Percentiles rank a stretch among this genome's conserved stretches.
Evolutionary conservation across 2,888 invertebrate genomes (phyloP).

Genomic region (Dolomedes plantarius): DNA sequence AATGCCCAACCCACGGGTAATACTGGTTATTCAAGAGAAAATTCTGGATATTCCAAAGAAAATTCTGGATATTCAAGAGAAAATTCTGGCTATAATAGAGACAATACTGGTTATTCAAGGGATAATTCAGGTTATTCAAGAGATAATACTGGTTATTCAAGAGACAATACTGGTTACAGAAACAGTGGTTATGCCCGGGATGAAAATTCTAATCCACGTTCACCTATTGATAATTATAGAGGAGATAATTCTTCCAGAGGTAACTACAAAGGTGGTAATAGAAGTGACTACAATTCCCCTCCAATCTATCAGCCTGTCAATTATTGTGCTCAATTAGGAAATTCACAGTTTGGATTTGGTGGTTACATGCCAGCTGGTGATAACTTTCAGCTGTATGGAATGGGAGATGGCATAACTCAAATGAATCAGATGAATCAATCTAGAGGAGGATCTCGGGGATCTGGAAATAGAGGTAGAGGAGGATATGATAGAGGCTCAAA

Average conservation of each 20-base stretch:
- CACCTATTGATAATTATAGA: background rate
- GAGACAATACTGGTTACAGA: background rate
- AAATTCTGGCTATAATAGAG: background rate
- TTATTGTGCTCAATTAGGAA: background rate
- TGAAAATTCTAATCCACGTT: background rate
- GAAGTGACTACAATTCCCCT: constrained; percentile 9
- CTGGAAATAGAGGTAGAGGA: constrained; percentile 18
- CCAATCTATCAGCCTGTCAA: constrained; percentile 22
- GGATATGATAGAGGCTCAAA: constrained; percentile 21
- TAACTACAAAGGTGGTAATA: constrained; percentile 1
- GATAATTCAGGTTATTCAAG: background rate
- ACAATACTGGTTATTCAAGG: too few species aligned
- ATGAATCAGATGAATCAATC: background rate
- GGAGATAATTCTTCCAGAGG: constrained; percentile 1
- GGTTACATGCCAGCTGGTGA: constrained; percentile 46
- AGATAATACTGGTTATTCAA: background rate
- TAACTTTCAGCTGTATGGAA: constrained; percentile 53
- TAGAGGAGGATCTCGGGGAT: constrained; percentile 75
- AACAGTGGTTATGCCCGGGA: background rate
- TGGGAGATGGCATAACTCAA: constrained; percentile 26
- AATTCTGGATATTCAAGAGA: background rate
- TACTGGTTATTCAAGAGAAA: background rate
- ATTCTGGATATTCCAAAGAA: too few species aligned
- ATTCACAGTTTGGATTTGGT: constrained; percentile 34
- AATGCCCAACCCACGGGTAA: background rate